Base-by-base conservation (phyloP, 2,113 vertebrate species). In the Gadus chalcogrammus region DNA sequence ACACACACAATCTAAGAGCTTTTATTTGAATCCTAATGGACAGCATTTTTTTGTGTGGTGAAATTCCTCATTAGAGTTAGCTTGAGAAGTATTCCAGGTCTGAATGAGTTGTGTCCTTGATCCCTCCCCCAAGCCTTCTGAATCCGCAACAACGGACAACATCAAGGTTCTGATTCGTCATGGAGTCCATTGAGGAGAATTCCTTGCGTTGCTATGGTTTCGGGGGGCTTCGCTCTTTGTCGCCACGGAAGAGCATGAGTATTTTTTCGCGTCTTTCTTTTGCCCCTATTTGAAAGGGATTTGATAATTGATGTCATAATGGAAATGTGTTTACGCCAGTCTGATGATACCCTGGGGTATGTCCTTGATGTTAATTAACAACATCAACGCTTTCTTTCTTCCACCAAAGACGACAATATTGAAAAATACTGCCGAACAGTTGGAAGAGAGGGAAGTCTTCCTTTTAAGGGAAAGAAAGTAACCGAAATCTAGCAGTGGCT, bases 171-270 rank as follows among this genome's bases (percentile, higher is more conserved):
- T 70, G 86, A 91, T 91, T 91, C 11, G 79, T 87, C 87, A 89
- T 63, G 81, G 81, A 73, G 69, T 81, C 79, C 75, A 78, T 76
- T 79, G 77, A 86, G 82, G 63, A 62, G 64, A 82, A 89, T 90
- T 90, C 83, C 79, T 67, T 64, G 73, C 63, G 87, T 91, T 91
- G 87, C 87, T 82, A 87, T 91, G 86, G 88, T 82, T 81, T 89
- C 85, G 67, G 74, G 67, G 74, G 66, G 66, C 80, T 84, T 89
- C 86, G 83, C 68, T 87, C 77, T 75, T 71, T 78, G 73, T 87
- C 70, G 82, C 60, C n/a, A 69, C 68, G 75, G 78, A 74, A 85
- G 67, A 55, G 69, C 61, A 65, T 70, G n/a, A 58, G 55, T 16
- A 6, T 17, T 58, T 58, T 58, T n/a, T 58, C 55, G 5, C 55